Evolutionary conservation across 2,888 invertebrate genomes (phyloP), one percentile per base, ranked within the genome.

Genomic region (Erebia palarica): DNA sequence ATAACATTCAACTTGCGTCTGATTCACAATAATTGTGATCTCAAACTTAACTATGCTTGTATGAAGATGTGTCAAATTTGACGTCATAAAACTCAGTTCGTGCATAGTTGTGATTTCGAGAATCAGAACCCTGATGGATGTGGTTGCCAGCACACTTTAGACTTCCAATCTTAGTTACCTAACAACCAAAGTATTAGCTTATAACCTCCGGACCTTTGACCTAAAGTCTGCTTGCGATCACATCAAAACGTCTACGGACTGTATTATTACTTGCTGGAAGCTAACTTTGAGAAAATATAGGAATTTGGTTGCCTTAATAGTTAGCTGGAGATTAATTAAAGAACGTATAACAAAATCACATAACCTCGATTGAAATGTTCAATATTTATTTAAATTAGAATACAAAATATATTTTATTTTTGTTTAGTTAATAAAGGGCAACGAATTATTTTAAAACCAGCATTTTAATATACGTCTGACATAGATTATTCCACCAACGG

Each of bases 171-270:
- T 84, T 83, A 91, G 92, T 92, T 92, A 92, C 92, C 92, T 86
- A 83, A 83, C 85, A 78, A 87, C 92, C 92, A 92, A 92, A 92
- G 92, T 86, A 83, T 83, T 78, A 79, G 74, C 75, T 76, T 77
- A 65, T 75, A 76, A 74, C 73, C 75, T 70, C 70, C 69, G 64
- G 53, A 65, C 67, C 36, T 14, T 60, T 59, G 58, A 69, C 83
- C 82, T 75, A 76, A 73, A 75, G 74, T 76, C 76, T 72, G 77
- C 75, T 76, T 80, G 84, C 85, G 82, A 79, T 72, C 85, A 83
- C 83, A 84, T 86, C 84, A 84, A 27, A 13, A 47, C 3, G 14
- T 63, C 57, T 47, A 47, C 21, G 10, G 47, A 47, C 47, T 47
- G 8, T 47, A 44, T 47, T 36, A 36, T 36, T 18, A 14, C 7